phyloP scores from a whole-genome alignment of 2,888 invertebrate species.

The Leptinotarsa rubiginosa region DNA sequence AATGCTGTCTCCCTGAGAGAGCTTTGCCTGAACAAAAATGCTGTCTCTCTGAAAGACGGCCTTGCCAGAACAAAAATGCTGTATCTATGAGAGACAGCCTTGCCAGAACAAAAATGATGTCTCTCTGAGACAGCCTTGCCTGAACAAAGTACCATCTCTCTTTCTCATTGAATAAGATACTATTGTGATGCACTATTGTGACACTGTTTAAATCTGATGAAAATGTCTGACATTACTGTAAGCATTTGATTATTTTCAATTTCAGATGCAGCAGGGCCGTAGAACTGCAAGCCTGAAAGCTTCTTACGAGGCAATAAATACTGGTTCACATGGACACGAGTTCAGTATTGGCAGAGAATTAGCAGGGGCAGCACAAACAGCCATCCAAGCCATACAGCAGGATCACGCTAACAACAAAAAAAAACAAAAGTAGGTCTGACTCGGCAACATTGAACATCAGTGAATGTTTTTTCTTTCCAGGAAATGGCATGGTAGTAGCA shows the following conservation, averaged over 20 bases:
- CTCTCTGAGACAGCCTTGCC: no score
- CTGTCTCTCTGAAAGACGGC: no score
- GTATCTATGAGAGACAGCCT: no score
- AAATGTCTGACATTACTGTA: no score
- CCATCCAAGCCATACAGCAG: conserved; percentile 76
- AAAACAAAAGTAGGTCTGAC: conserved; percentile 71
- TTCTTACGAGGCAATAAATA: conserved; percentile 90
- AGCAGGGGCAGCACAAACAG: conserved; percentile 79
- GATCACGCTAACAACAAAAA: conserved; percentile 72
- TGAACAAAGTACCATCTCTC: no score
- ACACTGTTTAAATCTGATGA: no score
- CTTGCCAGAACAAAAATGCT: no score
- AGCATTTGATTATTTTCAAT: conserved; percentile 29
- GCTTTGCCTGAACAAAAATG: no score
- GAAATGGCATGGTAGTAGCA: conserved; percentile 57
- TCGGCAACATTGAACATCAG: neutral
- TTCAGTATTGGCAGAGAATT: conserved; percentile 79
- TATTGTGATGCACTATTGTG: no score
- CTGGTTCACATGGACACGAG: conserved; percentile 73
- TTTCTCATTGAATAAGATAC: no score
- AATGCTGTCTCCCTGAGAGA: no score
- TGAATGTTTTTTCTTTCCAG: conserved; percentile 45
- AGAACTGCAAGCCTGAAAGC: conserved; percentile 94
- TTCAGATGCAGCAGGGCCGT: conserved; percentile 91
- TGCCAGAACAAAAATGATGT: no score